Percentiles rank a stretch among this genome's conserved stretches.
phyloP scores from a whole-genome alignment of 2,888 invertebrate species.

The Plagodis pulveraria region DNA sequence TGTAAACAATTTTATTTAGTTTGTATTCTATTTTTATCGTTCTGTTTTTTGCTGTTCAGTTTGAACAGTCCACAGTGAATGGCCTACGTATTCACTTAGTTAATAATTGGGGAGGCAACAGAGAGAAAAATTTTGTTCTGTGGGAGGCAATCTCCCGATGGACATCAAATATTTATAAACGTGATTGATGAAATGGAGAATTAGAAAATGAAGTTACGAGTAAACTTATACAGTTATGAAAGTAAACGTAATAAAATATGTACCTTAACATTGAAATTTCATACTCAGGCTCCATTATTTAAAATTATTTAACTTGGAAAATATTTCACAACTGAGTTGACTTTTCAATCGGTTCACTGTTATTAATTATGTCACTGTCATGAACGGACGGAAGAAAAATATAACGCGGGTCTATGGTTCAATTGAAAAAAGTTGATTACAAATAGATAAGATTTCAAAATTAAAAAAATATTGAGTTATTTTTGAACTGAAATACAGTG shows the following conservation, averaged over 20 bases:
- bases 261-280: slow-evolving; percentile 4
- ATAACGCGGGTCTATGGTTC: neutral
- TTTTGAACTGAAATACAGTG: neutral
- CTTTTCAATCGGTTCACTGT: neutral
- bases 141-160: neutral
- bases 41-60: slow-evolving; percentile 38
- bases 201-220: neutral
- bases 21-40: slow-evolving; percentile 31
- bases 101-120: slow-evolving; percentile 1
- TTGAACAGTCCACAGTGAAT: slow-evolving; percentile 28
- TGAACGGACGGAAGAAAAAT: neutral
- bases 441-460: neutral
- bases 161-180: neutral
- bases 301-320: neutral
- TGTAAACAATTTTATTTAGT: slow-evolving; percentile 62
- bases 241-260: neutral
- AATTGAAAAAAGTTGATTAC: neutral
- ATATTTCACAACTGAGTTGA: neutral
- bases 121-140: too few relatives aligned
- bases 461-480: neutral
- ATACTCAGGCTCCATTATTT: neutral
- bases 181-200: slow-evolving; percentile 1
- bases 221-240: neutral
- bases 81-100: slow-evolving; percentile 1
- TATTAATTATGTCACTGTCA: slow-evolving; percentile 1